Percentiles rank a stretch among this genome's conserved stretches.
Conservation (phyloP, 2,888 invertebrate genomes). For the Caprella mutica region DNA sequence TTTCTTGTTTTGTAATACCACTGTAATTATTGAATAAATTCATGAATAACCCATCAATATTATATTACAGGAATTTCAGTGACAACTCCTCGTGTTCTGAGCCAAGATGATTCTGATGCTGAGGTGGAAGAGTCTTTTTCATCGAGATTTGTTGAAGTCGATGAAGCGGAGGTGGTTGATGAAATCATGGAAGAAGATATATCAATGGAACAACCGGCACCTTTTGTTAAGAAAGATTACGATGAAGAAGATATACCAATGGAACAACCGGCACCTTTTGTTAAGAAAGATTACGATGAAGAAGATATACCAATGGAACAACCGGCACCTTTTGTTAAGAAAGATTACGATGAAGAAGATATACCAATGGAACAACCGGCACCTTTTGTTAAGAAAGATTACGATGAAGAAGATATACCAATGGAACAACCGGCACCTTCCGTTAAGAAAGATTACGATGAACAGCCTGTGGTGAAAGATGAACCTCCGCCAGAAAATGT, state of each 20-base stretch:
- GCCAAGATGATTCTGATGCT: conserved; percentile 21
- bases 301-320: neutral
- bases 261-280: neutral
- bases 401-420: conserved; percentile 36
- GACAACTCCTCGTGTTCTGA: conserved; percentile 24
- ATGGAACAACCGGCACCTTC: neutral
- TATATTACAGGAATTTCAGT: conserved; percentile 23
- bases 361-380: neutral
- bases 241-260: neutral
- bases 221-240: neutral
- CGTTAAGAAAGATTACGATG: neutral
- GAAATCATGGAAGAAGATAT: neutral
- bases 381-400: neutral
- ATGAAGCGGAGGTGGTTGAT: conserved; percentile 16
- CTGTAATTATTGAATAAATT: neutral
- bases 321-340: neutral
- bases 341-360: conserved; percentile 35
- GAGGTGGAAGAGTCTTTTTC: conserved; percentile 29
- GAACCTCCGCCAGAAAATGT: neutral
- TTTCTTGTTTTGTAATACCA: neutral
- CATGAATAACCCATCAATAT: too few relatives aligned
- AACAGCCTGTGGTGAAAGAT: neutral
- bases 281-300: neutral
- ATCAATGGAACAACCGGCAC: neutral
- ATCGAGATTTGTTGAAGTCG: conserved; percentile 30